phyloP scores from a whole-genome alignment of 2,797 vertebrate species.

The Coluber constrictor region DNA sequence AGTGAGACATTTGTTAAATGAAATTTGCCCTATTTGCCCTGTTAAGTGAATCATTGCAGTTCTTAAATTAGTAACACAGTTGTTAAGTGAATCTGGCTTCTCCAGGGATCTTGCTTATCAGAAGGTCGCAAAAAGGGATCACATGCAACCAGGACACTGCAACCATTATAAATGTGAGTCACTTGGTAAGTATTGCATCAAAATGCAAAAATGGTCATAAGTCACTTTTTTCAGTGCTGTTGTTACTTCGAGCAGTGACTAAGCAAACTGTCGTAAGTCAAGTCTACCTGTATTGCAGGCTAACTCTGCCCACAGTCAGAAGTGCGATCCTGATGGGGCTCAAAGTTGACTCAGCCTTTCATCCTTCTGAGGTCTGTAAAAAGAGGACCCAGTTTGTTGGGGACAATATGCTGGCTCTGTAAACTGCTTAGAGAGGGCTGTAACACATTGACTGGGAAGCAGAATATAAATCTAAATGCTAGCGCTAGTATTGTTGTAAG shows the following conservation, averaged over 20 bases:
- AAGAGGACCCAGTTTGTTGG: neutral
- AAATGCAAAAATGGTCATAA: neutral
- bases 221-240: neutral
- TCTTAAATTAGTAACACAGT: no score
- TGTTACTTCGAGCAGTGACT: neutral
- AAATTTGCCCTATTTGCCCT: neutral
- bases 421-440: neutral
- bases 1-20: neutral
- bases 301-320: neutral
- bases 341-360: neutral
- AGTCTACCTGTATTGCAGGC: neutral
- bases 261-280: neutral
- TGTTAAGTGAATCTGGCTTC: neutral
- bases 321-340: neutral
- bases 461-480: neutral
- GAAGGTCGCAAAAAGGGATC: neutral
- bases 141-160: neutral
- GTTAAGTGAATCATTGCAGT: neutral
- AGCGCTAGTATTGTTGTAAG: neutral
- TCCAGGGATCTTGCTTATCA: neutral
- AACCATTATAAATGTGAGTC: neutral
- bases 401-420: neutral
- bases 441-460: neutral
- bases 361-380: neutral
- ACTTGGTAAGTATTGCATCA: neutral